Evolutionary conservation across 2,888 invertebrate species (phyloP), one percentile per base, ranked within the genome.

Genomic region (Diplolepis rosae): DNA sequence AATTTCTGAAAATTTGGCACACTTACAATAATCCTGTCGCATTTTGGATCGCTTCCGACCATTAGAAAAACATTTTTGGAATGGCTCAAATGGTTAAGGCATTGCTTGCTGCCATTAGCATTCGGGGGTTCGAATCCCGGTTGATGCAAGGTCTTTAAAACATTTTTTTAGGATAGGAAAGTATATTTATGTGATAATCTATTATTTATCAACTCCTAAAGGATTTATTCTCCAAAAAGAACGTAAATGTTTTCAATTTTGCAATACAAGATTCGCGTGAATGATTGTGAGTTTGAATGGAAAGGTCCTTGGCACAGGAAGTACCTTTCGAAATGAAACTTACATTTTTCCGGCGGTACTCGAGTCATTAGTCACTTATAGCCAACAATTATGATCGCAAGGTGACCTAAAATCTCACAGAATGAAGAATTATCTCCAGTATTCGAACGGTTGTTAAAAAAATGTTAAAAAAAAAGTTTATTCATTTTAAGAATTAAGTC

Each of bases 301-400:
- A n/a, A n/a, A n/a, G n/a, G n/a, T n/a, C n/a, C n/a, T n/a, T 18
- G 2, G 1, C 35, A 24, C 39, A 39, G 56, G 56, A 61, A 61
- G 56, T 61, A n/a, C 24, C 56, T 61, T 61, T 61, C 56, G 35
- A 61, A 61, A 61, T 13, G 56, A 15, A 30, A 28, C 50, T 50
- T 52, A 52, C 13, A 39, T 61, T 61, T 39, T 7, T 32, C 56
- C 56, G 35, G 35, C 35, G 35, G 32, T 32, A 61, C 24, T 61
- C 22, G n/a, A 39, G 35, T 39, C 56, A 61, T 61, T 61, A 61
- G 35, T 61, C 56, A 61, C 56, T 24, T 35, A 61, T 61, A 61
- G 35, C 56, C 35, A 35, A 61, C 35, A 61, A 61, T 61, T 61
- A 61, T 13, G 56, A 61, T 61, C 35, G 35, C 35, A 6, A 35